Percentiles rank a stretch among this genome's conserved stretches.
Conservation (phyloP, 2,888 invertebrate species). For the Platycheirus rosarum region DNA sequence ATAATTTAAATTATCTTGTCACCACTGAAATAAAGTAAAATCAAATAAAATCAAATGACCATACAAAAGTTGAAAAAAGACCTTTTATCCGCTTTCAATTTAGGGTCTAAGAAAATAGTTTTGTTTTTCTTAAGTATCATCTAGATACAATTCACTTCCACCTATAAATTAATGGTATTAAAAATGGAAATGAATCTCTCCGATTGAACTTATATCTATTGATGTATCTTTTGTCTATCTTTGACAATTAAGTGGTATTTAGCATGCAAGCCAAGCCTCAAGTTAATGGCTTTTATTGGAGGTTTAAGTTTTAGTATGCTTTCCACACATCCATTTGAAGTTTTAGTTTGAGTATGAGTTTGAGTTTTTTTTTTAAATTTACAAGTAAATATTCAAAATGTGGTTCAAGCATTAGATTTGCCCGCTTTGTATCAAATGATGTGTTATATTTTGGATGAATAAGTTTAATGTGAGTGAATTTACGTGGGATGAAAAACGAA, state of each 20-base stretch:
- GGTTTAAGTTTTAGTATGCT: constrained; percentile 50
- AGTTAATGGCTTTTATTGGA: constrained; percentile 49
- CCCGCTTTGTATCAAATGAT: no score
- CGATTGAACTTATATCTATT: constrained; percentile 26
- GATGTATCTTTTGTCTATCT: constrained; percentile 26
- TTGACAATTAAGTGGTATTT: constrained; percentile 55
- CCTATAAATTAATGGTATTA: constrained; percentile 21
- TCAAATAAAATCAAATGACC: neutral
- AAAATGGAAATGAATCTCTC: constrained; percentile 28
- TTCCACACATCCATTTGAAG: constrained; percentile 3
- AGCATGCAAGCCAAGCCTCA: constrained; percentile 42
- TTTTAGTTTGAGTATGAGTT: no score
- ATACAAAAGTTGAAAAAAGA: no score
- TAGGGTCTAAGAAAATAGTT: neutral
- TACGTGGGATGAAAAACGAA: constrained; percentile 1
- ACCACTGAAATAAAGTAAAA: constrained; percentile 10
- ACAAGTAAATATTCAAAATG: constrained; percentile 1
- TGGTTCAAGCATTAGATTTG: constrained; percentile 40
- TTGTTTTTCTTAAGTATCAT: neutral
- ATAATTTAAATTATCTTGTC: constrained; percentile 69
- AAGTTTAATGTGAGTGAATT: no score
- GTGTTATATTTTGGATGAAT: no score
- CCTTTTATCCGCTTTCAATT: constrained; percentile 36
- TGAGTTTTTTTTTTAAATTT: no score
- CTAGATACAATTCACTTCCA: neutral